A percentile compares a stretch with the other conserved stretches of the same genome.
Conservation (phyloP, 2,888 invertebrate genomes). For the Brenthis hecate region DNA sequence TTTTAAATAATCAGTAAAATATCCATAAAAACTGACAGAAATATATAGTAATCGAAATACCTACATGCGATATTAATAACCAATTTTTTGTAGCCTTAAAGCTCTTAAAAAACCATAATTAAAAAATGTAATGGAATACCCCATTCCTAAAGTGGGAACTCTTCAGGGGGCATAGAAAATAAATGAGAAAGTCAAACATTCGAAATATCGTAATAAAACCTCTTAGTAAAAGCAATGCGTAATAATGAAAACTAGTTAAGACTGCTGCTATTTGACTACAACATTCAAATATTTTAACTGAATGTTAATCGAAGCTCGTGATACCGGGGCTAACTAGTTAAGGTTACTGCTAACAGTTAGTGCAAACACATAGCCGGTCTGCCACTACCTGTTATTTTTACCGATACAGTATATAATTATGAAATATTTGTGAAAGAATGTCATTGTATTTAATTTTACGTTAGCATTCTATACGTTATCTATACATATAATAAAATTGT, state of each 20-base stretch:
- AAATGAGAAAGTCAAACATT: constrained; percentile 16
- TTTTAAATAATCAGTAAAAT: too few relatives aligned
- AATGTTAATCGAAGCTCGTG: constrained; percentile 52
- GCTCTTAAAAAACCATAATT: too few relatives aligned
- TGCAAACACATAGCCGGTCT: constrained; percentile 64
- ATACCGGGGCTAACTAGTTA: constrained; percentile 58
- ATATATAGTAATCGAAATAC: too few relatives aligned
- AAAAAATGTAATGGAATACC: too few relatives aligned
- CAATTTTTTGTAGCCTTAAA: too few relatives aligned
- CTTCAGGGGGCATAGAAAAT: constrained; percentile 9
- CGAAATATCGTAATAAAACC: constrained; percentile 19
- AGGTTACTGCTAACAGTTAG: constrained; percentile 62
- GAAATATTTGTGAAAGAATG: constrained; percentile 11
- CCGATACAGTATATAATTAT: constrained; percentile 17
- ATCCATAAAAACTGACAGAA: too few relatives aligned
- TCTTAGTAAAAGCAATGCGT: constrained; percentile 21
- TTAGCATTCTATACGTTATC: too few relatives aligned
- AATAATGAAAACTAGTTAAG: constrained; percentile 16
- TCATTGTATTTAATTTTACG: too few relatives aligned
- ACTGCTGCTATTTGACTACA: constrained; percentile 22
- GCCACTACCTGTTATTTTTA: constrained; percentile 51
- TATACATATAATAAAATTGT: too few relatives aligned
- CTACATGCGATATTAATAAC: too few relatives aligned
- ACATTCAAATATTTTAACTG: constrained; percentile 33
- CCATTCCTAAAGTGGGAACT: background rate